These are phyloP conservation scores for Drosophila aff. DNA, from an alignment of 1,140 invertebrate genomes.

Conservation along the genomic window DNA sequence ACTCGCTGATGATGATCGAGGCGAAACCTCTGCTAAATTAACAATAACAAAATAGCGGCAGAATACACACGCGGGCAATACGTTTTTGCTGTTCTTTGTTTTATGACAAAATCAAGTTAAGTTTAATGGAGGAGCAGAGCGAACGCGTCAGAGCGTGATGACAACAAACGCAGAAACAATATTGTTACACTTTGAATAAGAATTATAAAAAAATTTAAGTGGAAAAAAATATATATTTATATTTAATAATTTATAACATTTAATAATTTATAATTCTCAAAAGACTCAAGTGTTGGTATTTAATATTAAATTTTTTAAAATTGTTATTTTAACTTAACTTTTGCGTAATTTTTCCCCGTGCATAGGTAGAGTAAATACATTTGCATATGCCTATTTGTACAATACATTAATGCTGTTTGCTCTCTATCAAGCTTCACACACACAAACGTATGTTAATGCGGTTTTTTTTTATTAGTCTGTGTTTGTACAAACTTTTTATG, in stretches of 20 bases:
- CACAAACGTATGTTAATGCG: conserved; percentile 29
- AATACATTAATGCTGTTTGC: conserved; percentile 68
- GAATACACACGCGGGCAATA: conserved; percentile 16
- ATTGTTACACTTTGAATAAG: neutral
- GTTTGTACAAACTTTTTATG: conserved; percentile 62
- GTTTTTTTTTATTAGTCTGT: conserved; percentile 65
- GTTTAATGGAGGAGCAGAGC: conserved; percentile 56
- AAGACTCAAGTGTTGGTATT: no score
- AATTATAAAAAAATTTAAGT: neutral
- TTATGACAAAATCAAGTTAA: conserved; percentile 67
- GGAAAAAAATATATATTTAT: neutral
- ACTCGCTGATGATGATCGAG: conserved; percentile 38
- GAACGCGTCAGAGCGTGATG: conserved; percentile 52
- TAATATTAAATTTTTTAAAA: no score
- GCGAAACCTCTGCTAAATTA: conserved; percentile 66
- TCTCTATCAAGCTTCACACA: conserved; percentile 58
- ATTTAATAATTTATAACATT: no score
- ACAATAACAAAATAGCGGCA: conserved; percentile 37
- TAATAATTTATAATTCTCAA: no score
- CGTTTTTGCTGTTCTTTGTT: conserved; percentile 40
- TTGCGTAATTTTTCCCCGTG: neutral
- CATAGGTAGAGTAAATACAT: conserved; percentile 45
- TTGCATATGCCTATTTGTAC: conserved; percentile 73
- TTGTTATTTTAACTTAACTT: no score
- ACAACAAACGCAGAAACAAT: conserved; percentile 24